Evolutionary conservation across 2,888 invertebrate genomes (phyloP).

Genomic region (Venusia cambrica): DNA sequence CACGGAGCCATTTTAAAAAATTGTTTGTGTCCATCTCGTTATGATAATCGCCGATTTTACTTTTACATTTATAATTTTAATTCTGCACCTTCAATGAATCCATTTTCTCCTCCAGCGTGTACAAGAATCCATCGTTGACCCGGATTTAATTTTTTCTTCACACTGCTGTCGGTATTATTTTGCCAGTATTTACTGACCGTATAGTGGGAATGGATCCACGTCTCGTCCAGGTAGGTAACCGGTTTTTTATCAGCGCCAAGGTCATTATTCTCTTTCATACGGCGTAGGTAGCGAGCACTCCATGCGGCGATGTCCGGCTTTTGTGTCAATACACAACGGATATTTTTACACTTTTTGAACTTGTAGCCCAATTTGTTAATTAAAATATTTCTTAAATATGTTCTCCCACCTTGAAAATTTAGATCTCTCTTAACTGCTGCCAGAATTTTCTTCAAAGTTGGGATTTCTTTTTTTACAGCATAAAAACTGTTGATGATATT

Average conservation of each 20-base stretch:
- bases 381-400: slow-evolving; percentile 20
- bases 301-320: slow-evolving; percentile 33
- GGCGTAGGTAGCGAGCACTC: slow-evolving; percentile 32
- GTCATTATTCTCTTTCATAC: slow-evolving; percentile 28
- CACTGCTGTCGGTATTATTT: slow-evolving; percentile 21
- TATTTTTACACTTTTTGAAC: slow-evolving; percentile 27
- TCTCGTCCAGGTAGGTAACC: slow-evolving; percentile 25
- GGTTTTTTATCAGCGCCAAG: slow-evolving; percentile 31
- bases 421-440: slow-evolving; percentile 23
- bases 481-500: slow-evolving; percentile 26
- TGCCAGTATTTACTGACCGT: slow-evolving; percentile 31
- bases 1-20: slow-evolving; percentile 28
- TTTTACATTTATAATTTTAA: slow-evolving; percentile 27
- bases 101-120: slow-evolving; percentile 29
- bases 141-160: slow-evolving; percentile 21
- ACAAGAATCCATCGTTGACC: slow-evolving; percentile 28
- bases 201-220: slow-evolving; percentile 21
- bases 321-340: slow-evolving; percentile 20
- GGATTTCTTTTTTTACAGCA: slow-evolving; percentile 26
- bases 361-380: slow-evolving; percentile 24
- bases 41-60: slow-evolving; percentile 27
- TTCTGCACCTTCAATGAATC: slow-evolving; percentile 25
- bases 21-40: slow-evolving; percentile 26
- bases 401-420: slow-evolving; percentile 27
- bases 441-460: slow-evolving; percentile 29